Conservation (phyloP, 2,113 vertebrate species). For the Vulpes vulpes region DNA sequence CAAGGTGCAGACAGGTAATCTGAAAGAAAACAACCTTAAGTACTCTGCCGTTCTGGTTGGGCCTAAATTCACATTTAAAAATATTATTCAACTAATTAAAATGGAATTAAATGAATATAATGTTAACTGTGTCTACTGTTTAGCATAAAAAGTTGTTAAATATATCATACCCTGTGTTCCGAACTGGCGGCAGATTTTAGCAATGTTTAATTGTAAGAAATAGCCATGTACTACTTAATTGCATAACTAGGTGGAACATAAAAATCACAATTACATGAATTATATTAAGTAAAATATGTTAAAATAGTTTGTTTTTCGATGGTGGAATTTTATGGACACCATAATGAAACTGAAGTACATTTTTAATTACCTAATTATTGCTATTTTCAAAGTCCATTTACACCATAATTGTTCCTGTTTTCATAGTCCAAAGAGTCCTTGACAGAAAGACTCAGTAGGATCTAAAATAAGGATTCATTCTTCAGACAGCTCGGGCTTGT, state of each 20-base stretch:
- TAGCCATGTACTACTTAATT: slow-evolving; percentile 88
- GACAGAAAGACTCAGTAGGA: slow-evolving; percentile 71
- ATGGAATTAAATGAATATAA: slow-evolving; percentile 88
- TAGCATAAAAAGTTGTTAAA: slow-evolving; percentile 88
- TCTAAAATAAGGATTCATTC: slow-evolving; percentile 66
- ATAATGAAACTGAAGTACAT: slow-evolving; percentile 86
- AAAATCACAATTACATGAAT: slow-evolving; percentile 88
- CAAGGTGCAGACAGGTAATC: slow-evolving; percentile 75
- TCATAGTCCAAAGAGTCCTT: slow-evolving; percentile 81
- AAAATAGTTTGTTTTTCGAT: slow-evolving; percentile 87
- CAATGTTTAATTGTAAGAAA: slow-evolving; percentile 89
- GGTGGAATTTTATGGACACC: slow-evolving; percentile 86
- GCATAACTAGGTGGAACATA: slow-evolving; percentile 87
- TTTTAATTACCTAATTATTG: slow-evolving; percentile 90
- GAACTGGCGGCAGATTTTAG: slow-evolving; percentile 82
- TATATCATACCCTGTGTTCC: slow-evolving; percentile 85
- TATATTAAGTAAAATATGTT: slow-evolving; percentile 90
- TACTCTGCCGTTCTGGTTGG: slow-evolving; percentile 82
- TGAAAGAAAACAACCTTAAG: slow-evolving; percentile 83
- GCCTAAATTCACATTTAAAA: slow-evolving; percentile 86
- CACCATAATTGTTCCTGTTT: slow-evolving; percentile 83
- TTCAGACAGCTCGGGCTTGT: not conserved
- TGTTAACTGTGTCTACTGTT: slow-evolving; percentile 88
- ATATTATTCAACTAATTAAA: slow-evolving; percentile 89
- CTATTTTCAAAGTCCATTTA: slow-evolving; percentile 88